Evolutionary conservation across 2,113 vertebrate genomes (phyloP), one percentile per base, ranked within the genome.

Genomic region (Ceratotherium simum): DNA sequence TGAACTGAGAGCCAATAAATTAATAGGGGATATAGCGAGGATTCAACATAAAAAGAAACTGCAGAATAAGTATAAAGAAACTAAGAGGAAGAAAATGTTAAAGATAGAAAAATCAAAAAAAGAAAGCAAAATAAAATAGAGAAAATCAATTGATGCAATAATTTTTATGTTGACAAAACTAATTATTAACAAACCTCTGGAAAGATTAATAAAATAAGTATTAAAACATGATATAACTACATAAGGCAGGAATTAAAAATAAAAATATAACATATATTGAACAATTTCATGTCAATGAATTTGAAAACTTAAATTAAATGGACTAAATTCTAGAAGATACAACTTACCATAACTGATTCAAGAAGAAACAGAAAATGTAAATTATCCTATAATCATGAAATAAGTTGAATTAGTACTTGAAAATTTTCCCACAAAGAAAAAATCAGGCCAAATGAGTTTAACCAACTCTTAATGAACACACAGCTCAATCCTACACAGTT

Each of bases 131-230:
- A 62, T 64, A 80, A 83, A 95, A 62, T 46, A 56, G 13, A 78
- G 18, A 65, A 3, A 14, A 39, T 46, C 20, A 51, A 78, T 4
- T 54, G 21, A 76, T 48, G 10, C 33, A 79, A 73, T 8, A 81
- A 95, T 6, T 81, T 92, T 95, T 64, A 85, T 62, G 14, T 62
- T 69, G 10, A 62, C 31, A 70, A 67, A 78, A 36, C 17, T 36
- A 46, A 87, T 48, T 56, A 79, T 51, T 64, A 76, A 21, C 10
- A 84, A 70, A 51, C 8, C 31, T 60, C 42, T 95, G n/a, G 31
- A 80, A 39, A 91, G n/a, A n/a, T 93, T 80, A 69, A 60, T 78
- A 81, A 96, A 76, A 90, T 60, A 75, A 62, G 29, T 82, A 48
- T 39, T 70, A 81, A 83, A 79, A 54, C 39, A 46, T 54, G 16